These are phyloP conservation scores for Lepeophtheirus salmonis DNA, from an alignment of 1,140 invertebrate genomes.

Conservation along the genomic window DNA sequence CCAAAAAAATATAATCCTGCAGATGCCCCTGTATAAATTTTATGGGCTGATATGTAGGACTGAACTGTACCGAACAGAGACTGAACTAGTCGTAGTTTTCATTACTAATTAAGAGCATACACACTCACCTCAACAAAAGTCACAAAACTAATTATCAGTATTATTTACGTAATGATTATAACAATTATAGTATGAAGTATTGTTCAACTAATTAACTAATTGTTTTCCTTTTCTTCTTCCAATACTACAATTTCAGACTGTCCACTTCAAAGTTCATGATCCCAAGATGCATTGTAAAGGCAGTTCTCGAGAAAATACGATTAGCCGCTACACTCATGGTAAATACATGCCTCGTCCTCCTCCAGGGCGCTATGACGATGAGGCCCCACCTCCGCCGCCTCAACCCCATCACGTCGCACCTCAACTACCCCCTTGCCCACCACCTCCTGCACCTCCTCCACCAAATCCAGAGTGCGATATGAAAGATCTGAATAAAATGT, in stretches of 20 bases:
- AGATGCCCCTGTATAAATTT: no score
- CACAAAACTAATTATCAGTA: no score
- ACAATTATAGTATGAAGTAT: no score
- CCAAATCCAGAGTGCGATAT: constrained; percentile 16
- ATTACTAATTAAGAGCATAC: no score
- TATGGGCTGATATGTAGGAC: no score
- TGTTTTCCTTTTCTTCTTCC: no score
- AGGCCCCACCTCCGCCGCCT: constrained; percentile 31
- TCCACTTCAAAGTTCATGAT: constrained; percentile 79
- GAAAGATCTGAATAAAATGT: constrained; percentile 69
- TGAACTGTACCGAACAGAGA: no score
- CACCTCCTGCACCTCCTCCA: not conserved
- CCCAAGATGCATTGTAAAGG: constrained; percentile 76
- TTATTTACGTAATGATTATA: no score
- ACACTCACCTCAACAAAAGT: no score
- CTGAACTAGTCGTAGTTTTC: no score
- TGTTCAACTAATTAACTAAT: no score
- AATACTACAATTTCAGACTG: constrained; percentile 75
- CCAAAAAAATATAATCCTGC: no score
- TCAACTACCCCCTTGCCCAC: constrained; percentile 25
- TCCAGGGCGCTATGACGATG: constrained; percentile 32
- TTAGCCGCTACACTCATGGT: constrained; percentile 7
- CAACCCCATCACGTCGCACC: constrained; percentile 28
- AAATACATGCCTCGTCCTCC: not conserved
- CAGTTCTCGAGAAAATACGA: constrained; percentile 46